Evolutionary conservation across 2,113 vertebrate genomes (phyloP).

Genomic region (Forbesichthys agassizii): DNA sequence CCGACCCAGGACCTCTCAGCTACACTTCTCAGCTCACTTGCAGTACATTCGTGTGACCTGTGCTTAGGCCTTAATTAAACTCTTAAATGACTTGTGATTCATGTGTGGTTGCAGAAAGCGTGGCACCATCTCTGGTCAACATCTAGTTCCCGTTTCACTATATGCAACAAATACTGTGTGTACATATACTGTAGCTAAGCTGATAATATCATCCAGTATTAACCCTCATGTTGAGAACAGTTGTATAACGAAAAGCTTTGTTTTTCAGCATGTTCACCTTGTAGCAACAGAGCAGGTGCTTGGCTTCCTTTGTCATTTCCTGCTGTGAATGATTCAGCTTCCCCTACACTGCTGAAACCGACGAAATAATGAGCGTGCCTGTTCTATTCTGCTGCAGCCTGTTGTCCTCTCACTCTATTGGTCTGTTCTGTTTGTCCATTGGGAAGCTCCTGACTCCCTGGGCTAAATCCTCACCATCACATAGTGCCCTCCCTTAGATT

Average conservation of each 20-base stretch:
- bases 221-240: neutral
- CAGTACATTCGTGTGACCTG: too few species aligned
- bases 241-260: neutral
- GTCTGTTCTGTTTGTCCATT: slow-evolving; percentile 18
- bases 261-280: slow-evolving; percentile 23
- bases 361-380: slow-evolving; percentile 39
- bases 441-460: slow-evolving; percentile 70
- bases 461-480: slow-evolving; percentile 43
- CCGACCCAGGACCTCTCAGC: too few species aligned
- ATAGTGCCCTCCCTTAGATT: slow-evolving; percentile 4
- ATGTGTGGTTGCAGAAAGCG: too few species aligned
- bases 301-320: slow-evolving; percentile 47
- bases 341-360: slow-evolving; percentile 31
- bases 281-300: slow-evolving; percentile 46
- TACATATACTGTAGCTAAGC: too few species aligned
- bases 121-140: too few species aligned
- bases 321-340: slow-evolving; percentile 48
- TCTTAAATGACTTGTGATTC: too few species aligned
- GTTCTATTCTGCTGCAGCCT: slow-evolving; percentile 40
- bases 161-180: too few species aligned
- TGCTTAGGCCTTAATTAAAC: too few species aligned
- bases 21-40: too few species aligned
- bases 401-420: slow-evolving; percentile 24
- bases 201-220: neutral
- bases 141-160: too few species aligned